Base-by-base conservation (phyloP, 1,140 invertebrate species). In the Drosophila prosaltans region DNA sequence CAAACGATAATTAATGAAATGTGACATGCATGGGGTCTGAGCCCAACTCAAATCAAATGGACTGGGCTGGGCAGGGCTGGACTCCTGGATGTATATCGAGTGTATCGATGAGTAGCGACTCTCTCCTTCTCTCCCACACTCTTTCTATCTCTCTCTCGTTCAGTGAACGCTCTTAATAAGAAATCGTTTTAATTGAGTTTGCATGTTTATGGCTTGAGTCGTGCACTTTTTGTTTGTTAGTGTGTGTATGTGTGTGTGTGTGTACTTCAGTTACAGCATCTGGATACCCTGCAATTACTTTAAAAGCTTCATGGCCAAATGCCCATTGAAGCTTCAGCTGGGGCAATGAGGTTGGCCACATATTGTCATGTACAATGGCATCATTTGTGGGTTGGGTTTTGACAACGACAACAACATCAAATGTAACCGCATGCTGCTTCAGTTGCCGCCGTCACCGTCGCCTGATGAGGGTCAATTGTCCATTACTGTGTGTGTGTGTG, bases 121-220 rank as follows among this genome's bases (percentile, higher is more conserved):
- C 6, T 7, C 32, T 7, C 6, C 6, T 16, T 11, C 39, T 40
- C 39, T 2, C 39, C 3, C 39, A 8, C 45, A 9, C 45, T 21
- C 45, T 2, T 21, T 48, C 16, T 48, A 1, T 48, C 8, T 48
- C n/a, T 45, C 16, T 45, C 6, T 45, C n/a, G 5, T 6, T 16
- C 3, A 48, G 45, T 90, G 86, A 88, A 86, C 88, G 78, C 77
- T 76, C 89, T 91, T 89, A 91, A 91, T 91, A 89, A 91, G 88
- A 91, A 91, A 81, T 88, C 88, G 83, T 81, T 91, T 91, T 91
- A 91, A 91, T 91, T 91, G 88, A 91, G 88, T 91, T 91, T 91
- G 88, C 88, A 91, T 91, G 88, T 91, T 91, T 91, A 91, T 91
- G 88, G 89, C 89, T 78, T 78, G 74, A 77, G 72, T 72, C 72